Percentiles rank a stretch among this genome's conserved stretches.
Conservation (phyloP, 2,113 vertebrate species). For the Scytalopus superciliaris region DNA sequence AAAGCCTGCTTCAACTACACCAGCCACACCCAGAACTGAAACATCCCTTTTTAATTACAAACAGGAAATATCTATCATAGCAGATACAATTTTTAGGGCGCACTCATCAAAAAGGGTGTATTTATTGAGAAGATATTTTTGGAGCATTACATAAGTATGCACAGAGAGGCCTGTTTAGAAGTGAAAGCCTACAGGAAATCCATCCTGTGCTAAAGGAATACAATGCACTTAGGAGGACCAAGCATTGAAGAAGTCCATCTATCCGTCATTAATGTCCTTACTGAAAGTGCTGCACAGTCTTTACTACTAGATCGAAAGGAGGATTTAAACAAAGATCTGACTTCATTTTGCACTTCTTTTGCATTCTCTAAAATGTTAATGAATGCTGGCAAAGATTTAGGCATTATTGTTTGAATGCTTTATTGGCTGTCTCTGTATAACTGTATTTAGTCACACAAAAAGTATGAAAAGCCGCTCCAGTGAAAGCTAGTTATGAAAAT, state of each 20-base stretch:
- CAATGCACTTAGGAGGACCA: not conserved
- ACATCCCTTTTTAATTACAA: not conserved
- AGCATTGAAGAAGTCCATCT: not conserved
- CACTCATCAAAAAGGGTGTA: not conserved
- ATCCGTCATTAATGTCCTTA: not conserved
- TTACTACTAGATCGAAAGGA: not conserved
- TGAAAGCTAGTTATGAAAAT: constrained; percentile 33
- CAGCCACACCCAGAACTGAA: not conserved
- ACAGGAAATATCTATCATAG: not conserved
- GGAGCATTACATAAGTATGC: not conserved
- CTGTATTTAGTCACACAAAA: not conserved
- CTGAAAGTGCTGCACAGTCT: not conserved
- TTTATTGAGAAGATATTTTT: not conserved
- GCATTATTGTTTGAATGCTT: not conserved
- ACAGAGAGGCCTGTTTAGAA: not conserved
- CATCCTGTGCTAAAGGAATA: not conserved
- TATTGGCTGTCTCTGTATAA: not conserved
- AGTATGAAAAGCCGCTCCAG: not conserved
- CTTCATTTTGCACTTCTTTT: not conserved
- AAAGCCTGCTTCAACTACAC: not conserved
- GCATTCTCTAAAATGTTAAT: not conserved
- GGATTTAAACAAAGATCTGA: not conserved
- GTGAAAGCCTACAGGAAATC: not conserved
- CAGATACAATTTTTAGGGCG: not conserved
- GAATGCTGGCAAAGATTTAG: not conserved